Base-by-base conservation (phyloP, 2,113 vertebrate species). In the Catharus bicknelli region DNA sequence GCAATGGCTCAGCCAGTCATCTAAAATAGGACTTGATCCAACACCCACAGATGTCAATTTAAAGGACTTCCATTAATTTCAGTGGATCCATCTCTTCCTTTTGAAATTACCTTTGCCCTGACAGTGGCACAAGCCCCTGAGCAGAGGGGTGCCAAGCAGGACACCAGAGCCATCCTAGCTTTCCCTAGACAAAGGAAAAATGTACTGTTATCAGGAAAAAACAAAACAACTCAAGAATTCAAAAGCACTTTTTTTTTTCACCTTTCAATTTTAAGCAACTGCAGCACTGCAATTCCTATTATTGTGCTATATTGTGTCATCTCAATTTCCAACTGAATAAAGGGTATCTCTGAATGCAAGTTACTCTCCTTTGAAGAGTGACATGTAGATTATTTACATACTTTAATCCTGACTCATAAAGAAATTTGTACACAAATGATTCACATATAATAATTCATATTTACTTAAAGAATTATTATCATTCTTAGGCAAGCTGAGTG, bases 391-490 rank as follows among this genome's bases (percentile, higher is more conserved):
- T 92, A 87, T 95, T 93, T 90, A 26, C 34, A 63, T 83, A 75
- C 77, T 73, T 87, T 66, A 84, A 82, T 63, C 63, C 55, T 68
- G 45, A 61, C 59, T 85, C 40, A 75, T 72, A 77, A 88, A 82
- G 27, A 90, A 81, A 79, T 82, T n/a, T 76, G 69, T 89, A 88
- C 32, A 32, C 17, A 86, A 86, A 62, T 58, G 11, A 93, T 73
- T 94, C 48, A 47, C 1, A 0, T 77, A 42, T 76, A 79, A 62
- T 67, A 83, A 76, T 90, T 77, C 61, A 27, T 91, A 70, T 96
- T 97, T 97, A 83, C 85, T 75, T 94, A 73, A 80, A 94, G 50
- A 73, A 74, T 45, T 58, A 84, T 9, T 9, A 51, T 26, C 53
- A 73, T 50, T 79, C 53, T 91, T 26, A 90, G 27, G 12, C 57